Evolutionary conservation across 1,140 invertebrate species (phyloP).

Genomic region (Anoplophora glabripennis): DNA sequence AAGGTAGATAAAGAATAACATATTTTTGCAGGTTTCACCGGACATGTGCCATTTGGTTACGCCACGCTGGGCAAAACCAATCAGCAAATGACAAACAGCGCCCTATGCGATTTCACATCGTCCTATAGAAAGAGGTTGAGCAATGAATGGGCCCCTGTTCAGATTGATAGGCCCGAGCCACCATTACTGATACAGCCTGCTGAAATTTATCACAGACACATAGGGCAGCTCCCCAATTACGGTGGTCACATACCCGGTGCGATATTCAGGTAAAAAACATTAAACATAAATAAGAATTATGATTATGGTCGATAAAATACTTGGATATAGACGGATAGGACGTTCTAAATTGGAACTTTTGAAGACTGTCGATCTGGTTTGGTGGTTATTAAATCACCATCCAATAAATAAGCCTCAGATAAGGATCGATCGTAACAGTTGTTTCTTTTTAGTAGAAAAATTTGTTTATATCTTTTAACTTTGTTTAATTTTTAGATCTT

Average conservation of each 20-base stretch:
- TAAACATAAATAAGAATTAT: too few relatives aligned
- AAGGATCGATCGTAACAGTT: too few relatives aligned
- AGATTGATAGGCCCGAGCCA: slow-evolving; percentile 52
- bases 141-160: slow-evolving; percentile 67
- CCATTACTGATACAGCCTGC: slow-evolving; percentile 51
- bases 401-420: too few relatives aligned
- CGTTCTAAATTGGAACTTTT: too few relatives aligned
- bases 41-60: slow-evolving; percentile 65
- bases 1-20: too few relatives aligned
- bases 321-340: too few relatives aligned
- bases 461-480: too few relatives aligned
- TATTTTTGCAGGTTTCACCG: slow-evolving; percentile 56
- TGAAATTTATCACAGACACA: slow-evolving; percentile 66
- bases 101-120: slow-evolving; percentile 65
- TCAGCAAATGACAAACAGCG: slow-evolving; percentile 60
- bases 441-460: too few relatives aligned
- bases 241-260: slow-evolving; percentile 69
- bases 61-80: slow-evolving; percentile 61
- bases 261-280: slow-evolving; percentile 55
- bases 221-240: slow-evolving; percentile 70
- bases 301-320: too few relatives aligned
- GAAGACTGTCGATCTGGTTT: too few relatives aligned
- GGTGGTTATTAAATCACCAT: too few relatives aligned
- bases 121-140: slow-evolving; percentile 64
- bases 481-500: too few relatives aligned